These are phyloP conservation scores for Neosilurus mollespiculum DNA, from an alignment of 2,797 vertebrate genomes.

Conservation along the genomic window DNA sequence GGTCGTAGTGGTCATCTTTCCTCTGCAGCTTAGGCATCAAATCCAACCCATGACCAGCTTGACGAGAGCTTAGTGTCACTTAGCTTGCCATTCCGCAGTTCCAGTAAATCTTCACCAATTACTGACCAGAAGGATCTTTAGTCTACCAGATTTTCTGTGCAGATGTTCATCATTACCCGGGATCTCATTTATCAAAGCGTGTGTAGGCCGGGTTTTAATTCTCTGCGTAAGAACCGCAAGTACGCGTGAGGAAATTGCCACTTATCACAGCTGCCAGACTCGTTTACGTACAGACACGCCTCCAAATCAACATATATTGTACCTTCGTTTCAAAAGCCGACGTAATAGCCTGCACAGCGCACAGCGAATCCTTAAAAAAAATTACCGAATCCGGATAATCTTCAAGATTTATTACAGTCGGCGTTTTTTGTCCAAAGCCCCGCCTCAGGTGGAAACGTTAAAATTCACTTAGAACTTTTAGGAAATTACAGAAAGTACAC, in stretches of 20 bases:
- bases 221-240: not conserved
- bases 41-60: not conserved
- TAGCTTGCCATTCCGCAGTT: not conserved
- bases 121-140: not conserved
- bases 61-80: not conserved
- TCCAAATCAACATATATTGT: not conserved
- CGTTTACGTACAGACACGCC: not conserved
- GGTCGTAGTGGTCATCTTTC: not conserved
- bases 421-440: too few relatives aligned
- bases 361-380: too few relatives aligned
- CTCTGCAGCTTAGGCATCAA: not conserved
- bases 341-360: not conserved
- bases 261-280: not conserved
- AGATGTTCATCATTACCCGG: constrained; percentile 4
- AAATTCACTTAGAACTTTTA: too few relatives aligned
- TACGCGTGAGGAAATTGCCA: not conserved
- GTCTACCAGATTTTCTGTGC: not conserved
- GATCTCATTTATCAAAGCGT: not conserved
- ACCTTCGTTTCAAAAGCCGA: not conserved
- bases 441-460: too few relatives aligned
- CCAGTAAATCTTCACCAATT: not conserved
- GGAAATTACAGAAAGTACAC: too few relatives aligned
- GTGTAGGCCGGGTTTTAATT: not conserved
- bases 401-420: too few relatives aligned
- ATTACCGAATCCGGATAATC: too few relatives aligned